A percentile compares a stretch with the other conserved stretches of the same genome.
Evolutionary conservation across 2,113 vertebrate species (phyloP).

Genomic region (human (Homo sapiens)): GRCh38 chr21:29306501-29307000

Average conservation of each 20-base stretch:
- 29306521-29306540: not conserved
- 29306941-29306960: not conserved
- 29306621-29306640: not conserved
- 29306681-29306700: not conserved
- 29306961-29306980: not conserved
- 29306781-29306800: not conserved
- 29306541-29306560: not conserved
- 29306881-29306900: not conserved
- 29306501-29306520: not conserved
- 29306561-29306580: not conserved
- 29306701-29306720: accelerated
- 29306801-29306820: not conserved
- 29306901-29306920: not conserved
- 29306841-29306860: not conserved
- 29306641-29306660: not conserved
- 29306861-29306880: not conserved
- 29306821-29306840: not conserved
- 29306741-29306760: not conserved
- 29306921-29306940: not conserved
- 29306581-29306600: not conserved
- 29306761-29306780: not conserved
- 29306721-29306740: not conserved
- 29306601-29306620: not conserved
- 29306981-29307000: not conserved
- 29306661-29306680: accelerated